Conservation (phyloP, 2,888 invertebrate species). For the Aphrophora alni region DNA sequence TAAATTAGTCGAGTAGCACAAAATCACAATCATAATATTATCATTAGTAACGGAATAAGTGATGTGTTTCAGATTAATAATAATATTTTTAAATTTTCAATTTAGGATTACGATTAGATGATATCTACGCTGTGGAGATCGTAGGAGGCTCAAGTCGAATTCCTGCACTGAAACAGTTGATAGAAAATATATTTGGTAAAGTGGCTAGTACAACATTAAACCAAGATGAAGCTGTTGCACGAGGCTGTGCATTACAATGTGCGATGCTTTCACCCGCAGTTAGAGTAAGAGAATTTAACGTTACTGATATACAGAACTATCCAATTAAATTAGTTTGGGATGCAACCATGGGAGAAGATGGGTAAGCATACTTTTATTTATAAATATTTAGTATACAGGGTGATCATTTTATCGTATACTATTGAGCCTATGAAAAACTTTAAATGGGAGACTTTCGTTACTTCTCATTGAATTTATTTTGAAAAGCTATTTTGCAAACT, state of each 20-base stretch:
- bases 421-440: too few species aligned
- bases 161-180: constrained; percentile 88
- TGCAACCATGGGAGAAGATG: constrained; percentile 65
- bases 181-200: constrained; percentile 86
- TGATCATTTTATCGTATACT: too few species aligned
- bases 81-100: too few species aligned
- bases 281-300: constrained; percentile 93
- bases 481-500: not conserved
- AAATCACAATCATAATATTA: too few species aligned
- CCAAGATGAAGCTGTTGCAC: constrained; percentile 96
- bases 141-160: constrained; percentile 96
- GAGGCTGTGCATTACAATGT: constrained; percentile 94
- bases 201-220: constrained; percentile 94
- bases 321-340: constrained; percentile 87
- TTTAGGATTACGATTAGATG: constrained; percentile 81
- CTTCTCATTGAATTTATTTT: too few species aligned
- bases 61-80: too few species aligned
- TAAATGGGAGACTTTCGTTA: too few species aligned
- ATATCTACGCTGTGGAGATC: constrained; percentile 94
- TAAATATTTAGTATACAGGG: too few species aligned
- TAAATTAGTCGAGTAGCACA: too few species aligned
- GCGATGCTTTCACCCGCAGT: constrained; percentile 98
- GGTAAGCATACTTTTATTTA: constrained; percentile 58
- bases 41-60: too few species aligned
- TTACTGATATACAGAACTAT: constrained; percentile 92